These are phyloP conservation scores for Drosophila dunni DNA, from an alignment of 1,140 invertebrate species.

Conservation along the genomic window DNA sequence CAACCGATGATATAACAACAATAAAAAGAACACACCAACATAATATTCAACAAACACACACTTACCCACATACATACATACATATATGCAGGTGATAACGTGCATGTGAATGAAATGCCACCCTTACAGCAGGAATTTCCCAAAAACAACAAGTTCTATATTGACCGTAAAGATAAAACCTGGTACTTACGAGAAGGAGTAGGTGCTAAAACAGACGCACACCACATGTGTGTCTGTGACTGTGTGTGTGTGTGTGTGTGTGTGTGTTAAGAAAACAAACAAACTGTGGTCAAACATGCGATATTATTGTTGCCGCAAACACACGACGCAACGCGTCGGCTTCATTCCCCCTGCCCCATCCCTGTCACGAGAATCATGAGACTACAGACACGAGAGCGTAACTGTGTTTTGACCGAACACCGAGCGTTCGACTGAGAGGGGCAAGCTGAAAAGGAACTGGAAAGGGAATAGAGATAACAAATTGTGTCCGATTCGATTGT, in stretches of 20 bases:
- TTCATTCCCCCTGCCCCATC: conserved; percentile 33
- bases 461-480: background rate
- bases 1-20: background rate
- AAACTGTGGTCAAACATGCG: conserved; percentile 60
- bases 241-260: background rate
- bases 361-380: conserved; percentile 16
- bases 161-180: conserved; percentile 78
- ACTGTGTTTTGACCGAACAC: background rate
- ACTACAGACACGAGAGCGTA: conserved; percentile 25
- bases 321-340: conserved; percentile 17
- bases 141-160: conserved; percentile 48
- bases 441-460: background rate
- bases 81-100: background rate
- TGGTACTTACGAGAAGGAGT: conserved; percentile 57
- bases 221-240: conserved; percentile 7
- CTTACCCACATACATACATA: background rate
- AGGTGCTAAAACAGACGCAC: conserved; percentile 70
- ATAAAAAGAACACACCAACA: background rate
- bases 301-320: conserved; percentile 36
- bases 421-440: background rate
- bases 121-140: conserved; percentile 41
- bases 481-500: background rate
- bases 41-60: conserved; percentile 30
- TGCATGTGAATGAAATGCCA: conserved; percentile 40
- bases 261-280: conserved; percentile 29